phyloP scores from a whole-genome alignment of 2,113 vertebrate genomes.

The Limanda limanda region DNA sequence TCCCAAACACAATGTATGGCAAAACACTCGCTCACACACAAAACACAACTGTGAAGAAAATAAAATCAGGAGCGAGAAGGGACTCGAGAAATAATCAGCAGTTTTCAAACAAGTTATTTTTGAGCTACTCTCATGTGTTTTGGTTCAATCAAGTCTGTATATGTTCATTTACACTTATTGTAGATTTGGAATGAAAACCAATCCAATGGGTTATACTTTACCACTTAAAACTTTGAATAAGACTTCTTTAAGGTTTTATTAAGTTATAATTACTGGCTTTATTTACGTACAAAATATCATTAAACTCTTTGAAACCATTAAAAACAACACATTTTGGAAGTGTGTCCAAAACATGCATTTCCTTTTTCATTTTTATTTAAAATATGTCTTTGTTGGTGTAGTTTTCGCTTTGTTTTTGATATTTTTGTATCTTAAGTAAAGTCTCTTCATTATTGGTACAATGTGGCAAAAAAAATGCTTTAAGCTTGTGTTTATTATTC shows the following conservation, averaged over 20 bases:
- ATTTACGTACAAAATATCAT: too few species aligned
- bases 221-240: neutral
- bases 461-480: neutral
- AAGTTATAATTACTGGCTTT: too few species aligned
- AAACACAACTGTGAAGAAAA: conserved; percentile 10
- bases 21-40: conserved; percentile 31
- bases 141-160: neutral
- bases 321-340: too few species aligned
- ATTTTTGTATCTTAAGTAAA: too few species aligned
- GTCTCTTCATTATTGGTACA: too few species aligned
- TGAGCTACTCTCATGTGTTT: neutral
- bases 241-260: neutral
- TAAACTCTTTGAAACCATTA: too few species aligned
- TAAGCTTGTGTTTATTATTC: too few species aligned
- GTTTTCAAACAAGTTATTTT: neutral
- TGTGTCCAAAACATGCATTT: neutral
- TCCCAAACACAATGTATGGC: conserved; percentile 48
- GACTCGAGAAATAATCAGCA: neutral
- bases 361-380: neutral
- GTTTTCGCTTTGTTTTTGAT: too few species aligned
- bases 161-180: too few species aligned
- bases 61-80: neutral
- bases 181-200: neutral
- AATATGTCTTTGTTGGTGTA: too few species aligned
- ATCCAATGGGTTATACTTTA: neutral